phyloP scores from a whole-genome alignment of 1,140 invertebrate genomes.

The Homarus americanus region DNA sequence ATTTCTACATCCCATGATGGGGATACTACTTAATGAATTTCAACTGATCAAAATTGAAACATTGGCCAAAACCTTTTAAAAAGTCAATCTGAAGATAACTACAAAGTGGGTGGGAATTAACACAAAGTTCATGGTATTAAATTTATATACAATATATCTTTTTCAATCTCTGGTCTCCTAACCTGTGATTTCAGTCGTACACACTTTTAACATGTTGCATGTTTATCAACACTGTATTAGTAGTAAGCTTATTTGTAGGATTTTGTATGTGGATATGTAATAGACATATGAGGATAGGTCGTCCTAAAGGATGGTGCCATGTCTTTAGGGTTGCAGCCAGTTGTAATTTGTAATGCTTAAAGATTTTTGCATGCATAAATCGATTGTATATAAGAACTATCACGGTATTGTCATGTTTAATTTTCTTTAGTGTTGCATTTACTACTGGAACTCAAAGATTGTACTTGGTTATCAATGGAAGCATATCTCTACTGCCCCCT shows the following conservation, averaged over 20 bases:
- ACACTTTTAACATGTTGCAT: slow-evolving; percentile 73
- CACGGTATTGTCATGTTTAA: not conserved
- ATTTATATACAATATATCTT: slow-evolving; percentile 42
- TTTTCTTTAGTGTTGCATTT: not conserved
- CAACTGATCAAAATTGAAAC: slow-evolving; percentile 19
- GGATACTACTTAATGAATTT: slow-evolving; percentile 28
- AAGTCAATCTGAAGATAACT: slow-evolving; percentile 24
- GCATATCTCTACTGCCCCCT: slow-evolving; percentile 40
- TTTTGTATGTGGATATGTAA: slow-evolving; percentile 70
- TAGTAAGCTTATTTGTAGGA: slow-evolving; percentile 73
- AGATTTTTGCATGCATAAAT: not conserved
- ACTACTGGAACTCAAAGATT: not conserved
- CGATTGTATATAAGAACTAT: not conserved
- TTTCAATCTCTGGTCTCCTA: slow-evolving; percentile 70
- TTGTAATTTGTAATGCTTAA: slow-evolving; percentile 10
- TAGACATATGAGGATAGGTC: slow-evolving; percentile 43
- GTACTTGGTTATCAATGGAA: not conserved
- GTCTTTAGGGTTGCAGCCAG: slow-evolving; percentile 38
- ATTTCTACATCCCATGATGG: slow-evolving; percentile 54
- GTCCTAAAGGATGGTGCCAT: slow-evolving; percentile 32
- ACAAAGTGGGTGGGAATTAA: slow-evolving; percentile 47
- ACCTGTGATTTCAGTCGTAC: slow-evolving; percentile 72
- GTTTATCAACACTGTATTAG: slow-evolving; percentile 73
- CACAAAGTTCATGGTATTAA: slow-evolving; percentile 60
- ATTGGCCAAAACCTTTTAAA: slow-evolving; percentile 38